Evolutionary conservation across 2,888 invertebrate genomes (phyloP), one percentile per base, ranked within the genome.

Genomic region (Chironomus riparius): DNA sequence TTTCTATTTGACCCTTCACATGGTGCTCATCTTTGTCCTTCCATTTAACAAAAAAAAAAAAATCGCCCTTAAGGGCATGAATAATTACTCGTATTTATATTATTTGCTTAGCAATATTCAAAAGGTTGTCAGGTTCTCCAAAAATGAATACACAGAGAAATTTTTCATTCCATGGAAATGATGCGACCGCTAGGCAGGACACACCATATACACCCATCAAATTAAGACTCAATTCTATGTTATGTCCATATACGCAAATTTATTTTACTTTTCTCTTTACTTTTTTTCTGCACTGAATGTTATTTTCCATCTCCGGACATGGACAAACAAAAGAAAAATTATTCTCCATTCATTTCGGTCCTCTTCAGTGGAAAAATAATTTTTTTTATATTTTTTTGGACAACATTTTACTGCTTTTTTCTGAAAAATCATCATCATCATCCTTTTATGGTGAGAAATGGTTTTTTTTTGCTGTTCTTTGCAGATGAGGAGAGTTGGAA

Each of bases 21-120:
- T 38, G 10, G 4, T 38, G 38, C 10, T 38, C 38, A 38, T 38
- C 38, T 38, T 38, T 38, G 38, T 38, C 38, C 10, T 38, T 38
- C 38, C 38, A 38, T 38, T 38, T 38, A 38, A 2, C 38, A 38
- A 38, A 7, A 38, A 28, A 28, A 28, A 28, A 28, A 38, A 38
- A 38, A 4, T 10, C 1, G 38, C 10, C 38, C 38, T 38, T 38
- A 38, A 61, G 15, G 74, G 74, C 62, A 62, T 74, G 74, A 74
- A 74, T 74, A 74, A 74, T 74, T 74, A 65, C 74, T 74, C 68
- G 74, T 38, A 74, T 74, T 74, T 74, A 74, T 74, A 74, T 74
- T 74, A 74, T 74, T 74, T 74, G 74, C 74, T 65, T 47, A 74
- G 74, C 68, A 65, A 65, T 74, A 48, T n/a, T 18, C 13, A 56